These are phyloP conservation scores for Anomalospiza imberbis DNA, from an alignment of 2,797 vertebrate species.

Conservation along the genomic window DNA sequence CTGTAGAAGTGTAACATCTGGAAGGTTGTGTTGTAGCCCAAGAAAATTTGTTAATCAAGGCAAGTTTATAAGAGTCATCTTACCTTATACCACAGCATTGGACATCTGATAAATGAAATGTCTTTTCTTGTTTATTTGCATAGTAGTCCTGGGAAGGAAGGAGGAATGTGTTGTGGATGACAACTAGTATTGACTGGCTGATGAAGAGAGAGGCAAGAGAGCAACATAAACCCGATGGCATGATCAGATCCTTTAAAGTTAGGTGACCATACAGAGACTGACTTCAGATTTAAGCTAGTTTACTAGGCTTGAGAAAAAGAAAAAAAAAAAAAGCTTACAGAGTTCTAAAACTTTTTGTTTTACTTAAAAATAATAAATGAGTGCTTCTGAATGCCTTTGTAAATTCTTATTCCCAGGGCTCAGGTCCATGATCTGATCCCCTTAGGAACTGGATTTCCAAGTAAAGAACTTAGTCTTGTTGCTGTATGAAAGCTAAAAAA, in stretches of 20 bases:
- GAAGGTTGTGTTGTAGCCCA: background rate
- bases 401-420: background rate
- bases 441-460: background rate
- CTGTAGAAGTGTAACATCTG: accelerated
- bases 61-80: background rate
- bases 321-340: background rate
- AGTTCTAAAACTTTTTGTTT: background rate
- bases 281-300: background rate
- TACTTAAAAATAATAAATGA: background rate
- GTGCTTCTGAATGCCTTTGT: background rate
- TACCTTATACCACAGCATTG: background rate
- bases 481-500: background rate
- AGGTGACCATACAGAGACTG: background rate
- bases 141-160: background rate
- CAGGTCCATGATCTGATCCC: background rate
- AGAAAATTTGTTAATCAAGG: background rate
- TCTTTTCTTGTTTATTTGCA: background rate
- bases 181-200: background rate
- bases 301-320: background rate
- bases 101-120: background rate
- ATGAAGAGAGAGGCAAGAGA: background rate
- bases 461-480: conserved; percentile 7
- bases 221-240: background rate
- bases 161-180: background rate
- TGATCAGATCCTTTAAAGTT: background rate